These are phyloP conservation scores for Erythrolamprus reginae DNA, from an alignment of 2,113 vertebrate genomes.

Conservation along the genomic window DNA sequence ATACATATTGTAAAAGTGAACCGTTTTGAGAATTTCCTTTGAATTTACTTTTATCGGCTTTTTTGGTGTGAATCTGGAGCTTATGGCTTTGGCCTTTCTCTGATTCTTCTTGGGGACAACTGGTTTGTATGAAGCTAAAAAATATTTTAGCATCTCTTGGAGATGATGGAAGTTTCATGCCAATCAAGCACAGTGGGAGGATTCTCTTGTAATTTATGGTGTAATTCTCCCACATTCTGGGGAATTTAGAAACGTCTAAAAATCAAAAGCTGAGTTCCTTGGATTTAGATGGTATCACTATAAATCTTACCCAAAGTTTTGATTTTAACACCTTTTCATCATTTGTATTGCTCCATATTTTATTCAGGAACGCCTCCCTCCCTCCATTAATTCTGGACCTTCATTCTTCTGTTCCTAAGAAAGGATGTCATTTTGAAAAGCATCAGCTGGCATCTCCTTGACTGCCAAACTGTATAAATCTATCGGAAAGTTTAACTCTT, in stretches of 20 bases:
- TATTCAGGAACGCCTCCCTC: background rate
- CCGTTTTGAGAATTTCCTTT: background rate
- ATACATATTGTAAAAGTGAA: background rate
- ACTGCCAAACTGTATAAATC: conserved; percentile 36
- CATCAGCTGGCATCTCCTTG: conserved; percentile 22
- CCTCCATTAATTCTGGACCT: no score
- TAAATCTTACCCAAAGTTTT: background rate
- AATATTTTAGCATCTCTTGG: background rate
- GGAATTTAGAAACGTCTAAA: background rate
- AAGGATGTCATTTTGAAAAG: conserved; percentile 52
- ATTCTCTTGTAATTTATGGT: background rate
- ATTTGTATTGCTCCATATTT: background rate
- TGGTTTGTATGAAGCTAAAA: background rate
- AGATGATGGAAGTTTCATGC: background rate
- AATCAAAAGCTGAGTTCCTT: background rate
- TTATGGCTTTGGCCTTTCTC: background rate
- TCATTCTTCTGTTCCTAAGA: conserved; percentile 31
- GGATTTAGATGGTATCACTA: background rate
- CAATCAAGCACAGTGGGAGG: background rate
- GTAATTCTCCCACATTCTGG: background rate
- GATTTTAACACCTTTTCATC: no score
- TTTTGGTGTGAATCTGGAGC: background rate
- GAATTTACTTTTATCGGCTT: background rate
- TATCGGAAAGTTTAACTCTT: conserved; percentile 45
- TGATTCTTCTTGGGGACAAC: background rate